Percentiles rank a stretch among this genome's conserved stretches.
Conservation (phyloP, 2,113 vertebrate genomes). For the Arenaria interpres region DNA sequence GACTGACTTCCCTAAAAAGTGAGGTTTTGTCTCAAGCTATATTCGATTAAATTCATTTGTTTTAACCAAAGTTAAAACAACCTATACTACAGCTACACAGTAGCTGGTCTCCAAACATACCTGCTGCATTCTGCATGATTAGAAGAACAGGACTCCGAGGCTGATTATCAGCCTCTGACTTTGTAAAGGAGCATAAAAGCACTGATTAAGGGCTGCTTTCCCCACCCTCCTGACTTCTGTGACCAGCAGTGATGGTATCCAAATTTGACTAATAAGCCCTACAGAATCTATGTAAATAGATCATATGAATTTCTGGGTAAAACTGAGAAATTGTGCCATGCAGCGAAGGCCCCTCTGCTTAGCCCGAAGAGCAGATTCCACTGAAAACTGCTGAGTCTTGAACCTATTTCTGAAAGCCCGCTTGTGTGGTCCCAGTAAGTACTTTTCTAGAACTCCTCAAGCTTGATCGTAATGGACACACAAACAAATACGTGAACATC, state of each 20-base stretch:
- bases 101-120: background rate
- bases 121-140: background rate
- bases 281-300: background rate
- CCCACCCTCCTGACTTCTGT: accelerated
- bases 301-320: background rate
- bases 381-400: background rate
- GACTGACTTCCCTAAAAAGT: background rate
- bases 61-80: background rate
- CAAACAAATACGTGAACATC: background rate
- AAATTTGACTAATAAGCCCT: background rate
- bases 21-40: background rate
- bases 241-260: background rate
- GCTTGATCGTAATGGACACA: background rate
- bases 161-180: background rate
- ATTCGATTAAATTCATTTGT: background rate
- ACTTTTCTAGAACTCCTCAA: background rate
- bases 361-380: background rate
- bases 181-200: background rate
- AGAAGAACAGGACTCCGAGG: background rate
- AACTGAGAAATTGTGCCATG: background rate
- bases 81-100: background rate
- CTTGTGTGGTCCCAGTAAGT: background rate
- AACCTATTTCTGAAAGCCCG: background rate
- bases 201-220: background rate
- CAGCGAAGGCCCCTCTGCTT: background rate